Base-by-base conservation (phyloP, 2,797 vertebrate species). In the Euphonia xanthogaster region DNA sequence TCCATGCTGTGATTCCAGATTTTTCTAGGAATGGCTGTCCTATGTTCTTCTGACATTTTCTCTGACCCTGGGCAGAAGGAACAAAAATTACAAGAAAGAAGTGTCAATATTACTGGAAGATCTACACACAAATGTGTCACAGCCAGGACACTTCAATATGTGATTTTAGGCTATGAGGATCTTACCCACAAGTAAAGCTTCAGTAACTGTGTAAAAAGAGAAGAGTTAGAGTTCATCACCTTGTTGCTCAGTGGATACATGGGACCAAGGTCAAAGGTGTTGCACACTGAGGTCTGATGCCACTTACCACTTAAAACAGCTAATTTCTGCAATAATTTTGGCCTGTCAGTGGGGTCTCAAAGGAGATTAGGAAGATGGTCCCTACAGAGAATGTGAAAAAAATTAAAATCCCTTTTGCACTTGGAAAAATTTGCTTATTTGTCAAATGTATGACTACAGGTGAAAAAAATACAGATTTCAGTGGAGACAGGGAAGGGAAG, bases 331-430 rank as follows among this genome's bases (percentile, higher is more conserved):
- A 47, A 17, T 10, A 50, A 20, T 62, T 74, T 63, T 65, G 10
- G 13, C 45, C 9, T 14, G 3, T 23, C 45, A 48, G 16, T 2
- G 0, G 9, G 7, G 3, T 65, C 16, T 61, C 65, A 42, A 47
- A 83, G 45, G 31, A 67, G 12, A 58, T 42, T 12, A 78, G 42
- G 1, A 47, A 47, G 10, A 76, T 39, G 47, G 12, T 20, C 47
- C 24, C 39, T 66, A 35, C 10, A 45, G 27, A 72, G 13, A 66
- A 65, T 19, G 5, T 0, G 0, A 68, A 79, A 74, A 54, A 53
- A 27, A 0, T 0, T 12, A 65, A 62, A 79, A 70, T 9, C 10
- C 1, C 2, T 66, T 45, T 8, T 12, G 6, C 5, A 37, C 4
- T 16, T 37, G 6, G 12, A 15, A 91, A 21, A 91, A 86, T 60